Conservation (phyloP, 2,797 vertebrate genomes). For the Leptodactylus fallax region DNA sequence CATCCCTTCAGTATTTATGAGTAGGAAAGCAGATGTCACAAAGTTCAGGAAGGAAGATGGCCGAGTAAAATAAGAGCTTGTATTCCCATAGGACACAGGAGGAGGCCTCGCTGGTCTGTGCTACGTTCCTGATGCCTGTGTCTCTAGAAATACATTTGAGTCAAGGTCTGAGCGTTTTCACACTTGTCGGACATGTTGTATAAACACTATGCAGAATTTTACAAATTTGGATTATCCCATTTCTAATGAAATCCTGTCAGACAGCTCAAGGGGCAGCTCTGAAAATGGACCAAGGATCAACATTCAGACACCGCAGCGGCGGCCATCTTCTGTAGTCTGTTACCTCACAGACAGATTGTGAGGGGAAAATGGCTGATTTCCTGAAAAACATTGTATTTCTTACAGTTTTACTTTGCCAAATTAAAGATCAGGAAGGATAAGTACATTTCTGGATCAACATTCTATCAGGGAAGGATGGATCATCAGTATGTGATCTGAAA, state of each 20-base stretch:
- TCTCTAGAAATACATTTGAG: background rate
- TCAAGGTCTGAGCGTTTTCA: slow-evolving; percentile 2
- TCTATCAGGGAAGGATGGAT: too few relatives aligned
- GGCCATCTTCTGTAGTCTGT: too few relatives aligned
- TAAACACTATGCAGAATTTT: background rate
- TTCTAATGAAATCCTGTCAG: background rate
- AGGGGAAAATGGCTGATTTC: too few relatives aligned
- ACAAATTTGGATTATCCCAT: background rate
- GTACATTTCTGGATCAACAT: too few relatives aligned
- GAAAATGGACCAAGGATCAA: too few relatives aligned
- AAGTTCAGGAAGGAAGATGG: slow-evolving; percentile 34
- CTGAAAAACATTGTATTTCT: too few relatives aligned
- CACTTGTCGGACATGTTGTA: slow-evolving; percentile 6
- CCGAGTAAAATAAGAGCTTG: background rate
- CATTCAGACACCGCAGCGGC: too few relatives aligned
- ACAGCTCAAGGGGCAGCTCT: too few relatives aligned
- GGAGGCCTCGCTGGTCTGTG: slow-evolving; percentile 28
- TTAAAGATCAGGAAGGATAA: too few relatives aligned
- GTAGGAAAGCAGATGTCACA: slow-evolving; percentile 49
- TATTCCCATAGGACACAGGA: slow-evolving; percentile 7
- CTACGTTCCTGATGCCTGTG: background rate
- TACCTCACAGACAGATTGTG: too few relatives aligned
- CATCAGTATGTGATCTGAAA: too few relatives aligned
- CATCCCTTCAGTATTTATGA: background rate
- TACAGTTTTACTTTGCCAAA: too few relatives aligned